Base-by-base conservation (phyloP, 2,797 vertebrate genomes). In the Lophotriccus pileatus region DNA sequence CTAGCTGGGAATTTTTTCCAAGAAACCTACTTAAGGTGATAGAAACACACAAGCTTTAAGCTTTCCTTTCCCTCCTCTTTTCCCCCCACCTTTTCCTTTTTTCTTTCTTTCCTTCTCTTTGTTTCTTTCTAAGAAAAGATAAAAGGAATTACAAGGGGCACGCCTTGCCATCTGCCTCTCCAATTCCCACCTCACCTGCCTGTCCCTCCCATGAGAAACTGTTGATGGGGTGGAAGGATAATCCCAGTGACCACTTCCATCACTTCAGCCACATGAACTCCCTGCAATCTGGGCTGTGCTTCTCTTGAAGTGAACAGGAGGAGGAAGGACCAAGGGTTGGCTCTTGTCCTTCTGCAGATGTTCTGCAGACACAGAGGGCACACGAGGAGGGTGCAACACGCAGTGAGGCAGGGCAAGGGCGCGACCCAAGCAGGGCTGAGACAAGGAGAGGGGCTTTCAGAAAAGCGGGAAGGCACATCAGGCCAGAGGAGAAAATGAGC, bases 401-500 rank as follows among this genome's bases (percentile, higher is more conserved):
- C 34, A n/a, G 56, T 0, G 4, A 69, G 60, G 75, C 78, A 74
- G 64, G 32, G 43, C 87, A 83, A 87, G 89, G 81, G 75, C 92
- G 85, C 0, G 0, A 12, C 58, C 67, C 41, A 3, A 46, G 67
- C 74, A 67, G 77, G 66, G 81, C 37, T 37, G 20, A 43, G 76
- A 64, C 37, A 36, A 56, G 93, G 77, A 3, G 2, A 86, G 80
- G 62, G 92, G 89, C 63, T 80, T 37, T 68, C 47, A 34, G 69
- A 78, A 73, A 83, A 87, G 58, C 90, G 70, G 36, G 60, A 30
- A 91, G 76, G 79, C 87, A 79, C 87, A 72, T 56, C 91, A 91
- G 90, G 88, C 88, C 90, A 80, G 50, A 94, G 90, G 74, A 95
- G 93, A 95, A 96, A 96, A 96, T 74, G 67, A 95, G 93, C 94